Conservation (phyloP, 2,888 invertebrate species). For the Scaptodrosophila latifasciaeformis region DNA sequence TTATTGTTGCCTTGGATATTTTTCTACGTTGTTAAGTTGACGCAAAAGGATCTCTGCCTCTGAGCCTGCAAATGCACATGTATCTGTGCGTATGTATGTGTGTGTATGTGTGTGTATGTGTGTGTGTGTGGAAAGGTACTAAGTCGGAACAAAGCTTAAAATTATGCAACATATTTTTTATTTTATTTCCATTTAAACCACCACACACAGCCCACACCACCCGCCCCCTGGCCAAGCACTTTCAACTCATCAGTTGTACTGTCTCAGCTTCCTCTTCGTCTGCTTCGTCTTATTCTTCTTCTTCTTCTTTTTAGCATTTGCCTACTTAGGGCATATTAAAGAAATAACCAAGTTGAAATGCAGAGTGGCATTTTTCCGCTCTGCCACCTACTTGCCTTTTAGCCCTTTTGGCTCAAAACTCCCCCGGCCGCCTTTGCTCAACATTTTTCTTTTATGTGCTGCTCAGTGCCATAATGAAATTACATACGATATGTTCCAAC, state of each 20-base stretch:
- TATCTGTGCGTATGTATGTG: slow-evolving; percentile 7
- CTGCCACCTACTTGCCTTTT: too few species aligned
- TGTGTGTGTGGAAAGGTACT: slow-evolving; percentile 58
- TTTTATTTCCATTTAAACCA: slow-evolving; percentile 47
- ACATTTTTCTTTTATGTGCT: too few species aligned
- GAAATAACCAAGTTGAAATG: background rate
- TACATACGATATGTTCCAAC: too few species aligned
- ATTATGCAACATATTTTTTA: slow-evolving; percentile 70
- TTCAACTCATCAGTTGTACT: background rate
- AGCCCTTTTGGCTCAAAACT: too few species aligned
- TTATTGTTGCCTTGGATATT: slow-evolving; percentile 68
- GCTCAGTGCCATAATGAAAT: too few species aligned
- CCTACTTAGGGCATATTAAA: background rate
- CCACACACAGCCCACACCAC: too few species aligned
- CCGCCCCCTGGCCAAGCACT: too few species aligned
- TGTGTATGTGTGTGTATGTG: slow-evolving; percentile 19
- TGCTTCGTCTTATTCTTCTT: background rate
- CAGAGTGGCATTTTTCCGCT: too few species aligned
- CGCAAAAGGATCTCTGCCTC: slow-evolving; percentile 67
- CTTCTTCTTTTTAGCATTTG: background rate
- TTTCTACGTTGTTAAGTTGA: slow-evolving; percentile 67
- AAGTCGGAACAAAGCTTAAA: slow-evolving; percentile 70
- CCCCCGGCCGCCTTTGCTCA: too few species aligned
- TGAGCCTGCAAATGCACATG: slow-evolving; percentile 38
- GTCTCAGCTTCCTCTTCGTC: background rate